phyloP scores from a whole-genome alignment of 2,113 vertebrate genomes.

The Hydrolagus affinis region DNA sequence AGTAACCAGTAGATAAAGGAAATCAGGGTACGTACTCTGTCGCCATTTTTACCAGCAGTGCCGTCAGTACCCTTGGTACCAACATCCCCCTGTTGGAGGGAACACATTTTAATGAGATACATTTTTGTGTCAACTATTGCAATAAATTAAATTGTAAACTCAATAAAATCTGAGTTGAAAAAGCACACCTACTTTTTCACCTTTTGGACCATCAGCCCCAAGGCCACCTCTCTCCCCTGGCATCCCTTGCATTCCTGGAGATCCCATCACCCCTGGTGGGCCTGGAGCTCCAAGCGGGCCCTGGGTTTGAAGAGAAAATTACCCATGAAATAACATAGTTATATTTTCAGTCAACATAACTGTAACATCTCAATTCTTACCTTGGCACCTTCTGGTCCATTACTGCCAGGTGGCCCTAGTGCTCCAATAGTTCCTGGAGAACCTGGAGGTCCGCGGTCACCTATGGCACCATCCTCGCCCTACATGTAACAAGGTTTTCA shows the following conservation, averaged over 20 bases:
- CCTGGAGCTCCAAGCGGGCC: slow-evolving; percentile 55
- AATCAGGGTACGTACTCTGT: slow-evolving; percentile 49
- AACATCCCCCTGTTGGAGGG: slow-evolving; percentile 55
- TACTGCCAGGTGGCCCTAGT: slow-evolving; percentile 52
- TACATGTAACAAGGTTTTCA: slow-evolving; percentile 35
- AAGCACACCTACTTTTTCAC: slow-evolving; percentile 56
- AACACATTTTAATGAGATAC: not conserved
- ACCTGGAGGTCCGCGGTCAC: slow-evolving; percentile 59
- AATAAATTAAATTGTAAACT: not conserved
- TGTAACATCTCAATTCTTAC: not conserved
- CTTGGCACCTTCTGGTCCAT: slow-evolving; percentile 51
- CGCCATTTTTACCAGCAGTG: slow-evolving; percentile 58
- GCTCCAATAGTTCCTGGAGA: slow-evolving; percentile 45
- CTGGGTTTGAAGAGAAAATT: slow-evolving; percentile 39
- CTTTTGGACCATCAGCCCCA: slow-evolving; percentile 59
- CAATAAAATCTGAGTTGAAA: not conserved
- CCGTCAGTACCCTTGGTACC: slow-evolving; percentile 58
- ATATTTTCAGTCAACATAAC: not conserved
- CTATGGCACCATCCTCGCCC: slow-evolving; percentile 65
- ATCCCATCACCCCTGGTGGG: slow-evolving; percentile 49
- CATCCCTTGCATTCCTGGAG: slow-evolving; percentile 64
- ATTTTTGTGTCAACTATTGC: not conserved
- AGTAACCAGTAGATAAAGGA: not conserved
- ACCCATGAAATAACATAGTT: not conserved
- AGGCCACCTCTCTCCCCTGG: slow-evolving; percentile 62